Base-by-base conservation (phyloP, 2,113 vertebrate genomes). In the Gopherus evgoodei region DNA sequence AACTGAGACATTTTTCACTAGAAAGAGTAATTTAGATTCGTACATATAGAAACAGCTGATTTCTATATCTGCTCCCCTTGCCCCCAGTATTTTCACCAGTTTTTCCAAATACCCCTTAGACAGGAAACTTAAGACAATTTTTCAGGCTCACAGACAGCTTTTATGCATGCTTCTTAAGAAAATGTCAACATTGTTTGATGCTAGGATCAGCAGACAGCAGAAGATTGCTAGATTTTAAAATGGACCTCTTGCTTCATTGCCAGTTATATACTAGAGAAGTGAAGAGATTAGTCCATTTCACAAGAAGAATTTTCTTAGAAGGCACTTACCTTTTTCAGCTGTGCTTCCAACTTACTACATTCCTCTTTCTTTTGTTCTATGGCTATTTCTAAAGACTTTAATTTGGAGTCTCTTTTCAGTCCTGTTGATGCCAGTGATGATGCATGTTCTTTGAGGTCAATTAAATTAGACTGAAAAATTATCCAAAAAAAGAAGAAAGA, bases 351-450 rank as follows among this genome's bases (percentile, higher is more conserved):
- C 98, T 99, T 99, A 99, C 98, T 99, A 98, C 99, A 99, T 98
- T 99, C 99, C 97, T 99, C 99, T 98, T 99, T 99, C 98, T 99
- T 99, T 98, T 99, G 99, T 97, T 99, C 99, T 50, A 99, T 99
- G 96, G 99, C 99, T 92, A 99, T 99, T 98, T 99, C 99, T 98
- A 99, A 98, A 90, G 99, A 99, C 97, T 99, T 99, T 98, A 99
- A 98, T 98, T 99, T 99, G 96, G 99, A 99, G 97, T 99, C 99
- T 97, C 99, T 99, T 98, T 99, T 99, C 95, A 99, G 98, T 86
- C 99, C 99, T 53, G 99, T 99, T 49, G 99, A 99, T 75, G 99
- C 99, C 98, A 99, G 97, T 59, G 99, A 99, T 69, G 99, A 99
- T 80, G 99, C 99, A 83, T 99, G 99, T 96, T 99, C 99, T 98